Evolutionary conservation across 2,888 invertebrate genomes (phyloP), one percentile per base, ranked within the genome.

Genomic region (Buathra laborator): DNA sequence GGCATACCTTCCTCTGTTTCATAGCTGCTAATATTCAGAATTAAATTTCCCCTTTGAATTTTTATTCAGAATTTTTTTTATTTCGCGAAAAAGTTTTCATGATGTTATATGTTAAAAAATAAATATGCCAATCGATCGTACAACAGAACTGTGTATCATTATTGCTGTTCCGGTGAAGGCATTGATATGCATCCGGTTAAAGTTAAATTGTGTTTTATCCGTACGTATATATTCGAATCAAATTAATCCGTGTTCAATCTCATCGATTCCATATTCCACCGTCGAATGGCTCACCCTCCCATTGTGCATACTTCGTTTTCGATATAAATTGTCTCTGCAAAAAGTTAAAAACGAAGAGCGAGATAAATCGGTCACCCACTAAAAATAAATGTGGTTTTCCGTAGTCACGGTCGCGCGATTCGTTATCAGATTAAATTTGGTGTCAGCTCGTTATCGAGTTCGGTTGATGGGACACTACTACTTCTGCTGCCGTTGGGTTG

Each of bases 371-470:
- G 6, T 32, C 29, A 62, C n/a, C 7, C 32, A n/a, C 29, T 14
- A 62, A 12, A 62, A 29, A 32, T 32, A 2, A 62, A 62, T 62
- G 59, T 62, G 32, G 32, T 62, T 62, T 59, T 62, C 59, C 32
- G 59, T 14, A 32, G 32, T 62, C 59, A 29, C 59, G 59, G 9
- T 29, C 59, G 59, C 14, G 32, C 59, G 6, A 62, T 62, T 6
- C 32, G 59, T 62, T 62, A 62, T 62, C 59, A 62, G 59, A 62
- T 62, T 62, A 62, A 62, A 62, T 62, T 62, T 62, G 14, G 59
- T 62, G 59, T 62, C 32, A 32, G 59, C 59, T 62, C 59, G 32
- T 62, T 62, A 62, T 62, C 32, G 59, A 62, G n/a, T 32, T 32
- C 32, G 29, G 32, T 29, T 14, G 59, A 62, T 32, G 32, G 29